These are phyloP conservation scores for Protonemura montana DNA, from an alignment of 2,888 invertebrate genomes.

Conservation along the genomic window DNA sequence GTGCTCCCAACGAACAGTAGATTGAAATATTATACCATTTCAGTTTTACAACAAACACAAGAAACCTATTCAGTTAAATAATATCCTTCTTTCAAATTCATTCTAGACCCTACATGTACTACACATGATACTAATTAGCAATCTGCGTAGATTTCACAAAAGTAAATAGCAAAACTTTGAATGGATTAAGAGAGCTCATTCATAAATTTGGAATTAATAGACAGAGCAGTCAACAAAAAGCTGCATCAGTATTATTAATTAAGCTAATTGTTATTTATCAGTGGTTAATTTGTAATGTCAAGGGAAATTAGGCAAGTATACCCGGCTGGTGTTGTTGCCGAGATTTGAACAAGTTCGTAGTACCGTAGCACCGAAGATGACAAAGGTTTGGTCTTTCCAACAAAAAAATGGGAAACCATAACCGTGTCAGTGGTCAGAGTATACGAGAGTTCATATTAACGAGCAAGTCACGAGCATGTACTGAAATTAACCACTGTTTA, in stretches of 20 bases:
- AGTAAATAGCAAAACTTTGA: not conserved
- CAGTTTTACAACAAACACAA: not conserved
- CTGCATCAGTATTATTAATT: not conserved
- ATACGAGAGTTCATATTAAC: too few species aligned
- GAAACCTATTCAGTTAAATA: not conserved
- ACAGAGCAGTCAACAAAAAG: not conserved
- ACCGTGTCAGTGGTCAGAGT: not conserved
- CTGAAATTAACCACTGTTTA: not conserved
- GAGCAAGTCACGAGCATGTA: not conserved
- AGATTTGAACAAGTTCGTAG: too few species aligned
- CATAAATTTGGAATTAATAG: conserved; percentile 33
- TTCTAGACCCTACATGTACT: not conserved
- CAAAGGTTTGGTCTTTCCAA: not conserved
- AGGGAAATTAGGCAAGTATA: too few species aligned
- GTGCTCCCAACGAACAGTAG: not conserved
- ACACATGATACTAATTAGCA: not conserved
- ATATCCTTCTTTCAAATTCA: not conserved
- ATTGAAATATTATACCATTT: not conserved
- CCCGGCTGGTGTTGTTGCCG: too few species aligned
- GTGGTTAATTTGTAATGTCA: too few species aligned
- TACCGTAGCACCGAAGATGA: not conserved
- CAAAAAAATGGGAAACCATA: conserved; percentile 37
- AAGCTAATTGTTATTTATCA: not conserved
- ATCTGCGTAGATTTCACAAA: not conserved
- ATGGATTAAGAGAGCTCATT: conserved; percentile 41